Percentiles rank a stretch among this genome's conserved stretches.
Conservation (phyloP, 2,888 invertebrate genomes). For the Dasypogon diadema region DNA sequence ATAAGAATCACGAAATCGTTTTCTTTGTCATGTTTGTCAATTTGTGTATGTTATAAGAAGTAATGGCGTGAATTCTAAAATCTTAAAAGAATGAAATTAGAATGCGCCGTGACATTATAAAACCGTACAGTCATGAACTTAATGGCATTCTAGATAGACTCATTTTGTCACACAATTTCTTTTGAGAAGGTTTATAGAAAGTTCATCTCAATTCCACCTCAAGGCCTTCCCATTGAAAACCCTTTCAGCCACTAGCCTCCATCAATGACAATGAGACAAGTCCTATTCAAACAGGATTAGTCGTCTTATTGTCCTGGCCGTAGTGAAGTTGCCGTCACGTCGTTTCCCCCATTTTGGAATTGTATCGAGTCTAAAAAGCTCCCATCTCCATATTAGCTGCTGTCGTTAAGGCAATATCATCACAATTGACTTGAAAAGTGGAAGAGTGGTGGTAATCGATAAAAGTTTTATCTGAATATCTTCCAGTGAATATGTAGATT, state of each 20-base stretch:
- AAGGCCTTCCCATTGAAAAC: not conserved
- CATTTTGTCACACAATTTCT: no score
- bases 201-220: no score
- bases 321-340: not conserved
- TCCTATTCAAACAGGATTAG: conserved; percentile 43
- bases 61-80: no score
- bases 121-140: no score
- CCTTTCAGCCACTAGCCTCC: conserved; percentile 30
- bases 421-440: not conserved
- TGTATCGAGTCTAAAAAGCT: not conserved
- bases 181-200: no score
- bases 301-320: conserved; percentile 13
- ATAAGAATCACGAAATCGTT: no score
- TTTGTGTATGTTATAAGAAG: no score
- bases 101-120: no score
- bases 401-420: conserved; percentile 28
- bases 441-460: conserved; percentile 26
- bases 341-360: not conserved
- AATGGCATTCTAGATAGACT: no score
- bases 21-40: no score
- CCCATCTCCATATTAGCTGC: not conserved
- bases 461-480: conserved; percentile 22
- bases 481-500: conserved; percentile 37
- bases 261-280: conserved; percentile 30
- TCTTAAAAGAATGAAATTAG: no score